These are phyloP conservation scores for Poeciliopsis gracilis DNA, from an alignment of 2,797 vertebrate species.

Conservation along the genomic window DNA sequence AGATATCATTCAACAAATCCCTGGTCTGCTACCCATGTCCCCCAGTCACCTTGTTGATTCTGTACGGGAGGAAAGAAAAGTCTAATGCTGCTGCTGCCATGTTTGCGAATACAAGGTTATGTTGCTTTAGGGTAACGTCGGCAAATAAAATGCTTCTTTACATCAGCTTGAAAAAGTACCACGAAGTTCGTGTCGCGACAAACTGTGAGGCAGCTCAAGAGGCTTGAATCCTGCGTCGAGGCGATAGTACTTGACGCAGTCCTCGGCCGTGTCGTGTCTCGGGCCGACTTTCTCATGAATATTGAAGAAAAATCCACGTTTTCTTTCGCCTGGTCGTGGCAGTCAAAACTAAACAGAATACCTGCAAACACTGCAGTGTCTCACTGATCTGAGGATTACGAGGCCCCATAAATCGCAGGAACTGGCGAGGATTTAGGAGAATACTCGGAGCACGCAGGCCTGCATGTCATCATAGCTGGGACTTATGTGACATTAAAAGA, in stretches of 20 bases:
- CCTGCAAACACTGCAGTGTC: slow-evolving; percentile 2
- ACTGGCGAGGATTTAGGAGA: slow-evolving; percentile 33
- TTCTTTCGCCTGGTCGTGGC: slow-evolving; percentile 6
- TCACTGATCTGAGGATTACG: background rate
- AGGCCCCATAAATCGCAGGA: slow-evolving; percentile 7
- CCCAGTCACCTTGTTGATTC: slow-evolving; percentile 46
- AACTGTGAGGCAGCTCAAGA: background rate
- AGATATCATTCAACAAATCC: slow-evolving; percentile 71
- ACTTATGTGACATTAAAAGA: slow-evolving; percentile 26
- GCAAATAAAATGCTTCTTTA: background rate
- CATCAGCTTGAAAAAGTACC: background rate
- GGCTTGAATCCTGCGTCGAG: background rate
- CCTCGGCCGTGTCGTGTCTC: slow-evolving; percentile 11
- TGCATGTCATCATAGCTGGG: slow-evolving; percentile 33
- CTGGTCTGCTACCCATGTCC: slow-evolving; percentile 56
- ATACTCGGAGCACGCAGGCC: slow-evolving; percentile 13
- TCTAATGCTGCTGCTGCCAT: background rate
- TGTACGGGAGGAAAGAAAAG: slow-evolving; percentile 2
- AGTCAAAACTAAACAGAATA: slow-evolving; percentile 15
- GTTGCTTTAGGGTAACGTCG: background rate
- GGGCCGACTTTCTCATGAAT: slow-evolving; percentile 14
- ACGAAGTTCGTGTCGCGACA: background rate
- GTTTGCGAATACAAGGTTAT: slow-evolving; percentile 23
- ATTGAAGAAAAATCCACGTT: slow-evolving; percentile 12
- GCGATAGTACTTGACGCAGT: background rate